These are phyloP conservation scores for Danaus melanippus DNA, from an alignment of 1,140 invertebrate species.

Conservation along the genomic window DNA sequence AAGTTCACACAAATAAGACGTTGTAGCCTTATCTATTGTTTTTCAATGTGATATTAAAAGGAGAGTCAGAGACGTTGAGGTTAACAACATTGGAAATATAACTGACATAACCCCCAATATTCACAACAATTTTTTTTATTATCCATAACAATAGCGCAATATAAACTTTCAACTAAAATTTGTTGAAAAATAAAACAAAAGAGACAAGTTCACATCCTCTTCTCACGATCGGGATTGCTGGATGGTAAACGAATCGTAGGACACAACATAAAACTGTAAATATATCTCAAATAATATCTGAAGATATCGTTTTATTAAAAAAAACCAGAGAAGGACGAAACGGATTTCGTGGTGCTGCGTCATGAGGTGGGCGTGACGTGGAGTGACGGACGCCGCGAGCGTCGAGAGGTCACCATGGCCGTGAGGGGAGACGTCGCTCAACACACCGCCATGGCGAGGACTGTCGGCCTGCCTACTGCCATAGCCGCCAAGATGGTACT, in stretches of 20 bases:
- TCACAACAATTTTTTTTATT: no score
- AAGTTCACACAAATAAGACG: no score
- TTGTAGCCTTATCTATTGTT: no score
- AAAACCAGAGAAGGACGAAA: slow-evolving; percentile 80
- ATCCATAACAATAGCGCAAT: no score
- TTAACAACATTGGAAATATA: neutral
- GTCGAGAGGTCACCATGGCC: slow-evolving; percentile 92
- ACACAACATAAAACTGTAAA: no score
- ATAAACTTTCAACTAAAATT: no score
- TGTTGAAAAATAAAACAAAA: no score
- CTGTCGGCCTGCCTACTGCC: slow-evolving; percentile 95
- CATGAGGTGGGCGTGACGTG: slow-evolving; percentile 95
- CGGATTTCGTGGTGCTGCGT: slow-evolving; percentile 94
- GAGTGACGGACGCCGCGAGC: slow-evolving; percentile 89
- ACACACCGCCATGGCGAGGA: slow-evolving; percentile 97
- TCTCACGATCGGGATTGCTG: no score
- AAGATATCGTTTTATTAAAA: no score
- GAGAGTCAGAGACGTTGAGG: slow-evolving; percentile 5
- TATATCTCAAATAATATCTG: no score
- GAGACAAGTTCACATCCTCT: no score
- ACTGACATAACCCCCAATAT: slow-evolving; percentile 13
- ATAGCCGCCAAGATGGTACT: slow-evolving; percentile 98
- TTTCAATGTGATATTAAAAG: neutral
- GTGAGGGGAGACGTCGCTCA: slow-evolving; percentile 90
- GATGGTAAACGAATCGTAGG: no score